These are phyloP conservation scores for Oceanodroma leucorhoa DNA, from an alignment of 2,797 vertebrate species.

Conservation along the genomic window DNA sequence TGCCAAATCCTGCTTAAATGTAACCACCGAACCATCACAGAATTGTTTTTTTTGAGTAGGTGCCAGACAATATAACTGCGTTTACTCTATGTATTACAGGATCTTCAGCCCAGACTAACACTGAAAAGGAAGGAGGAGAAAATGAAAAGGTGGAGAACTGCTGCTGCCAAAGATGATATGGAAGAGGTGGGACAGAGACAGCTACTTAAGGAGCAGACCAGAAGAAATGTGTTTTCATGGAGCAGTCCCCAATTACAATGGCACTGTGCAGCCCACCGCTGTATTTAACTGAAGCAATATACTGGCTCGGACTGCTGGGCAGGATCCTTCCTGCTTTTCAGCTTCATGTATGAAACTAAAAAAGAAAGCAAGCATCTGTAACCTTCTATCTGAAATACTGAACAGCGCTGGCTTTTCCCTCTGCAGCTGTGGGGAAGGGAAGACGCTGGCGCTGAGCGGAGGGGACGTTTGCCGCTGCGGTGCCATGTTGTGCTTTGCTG, in stretches of 20 bases:
- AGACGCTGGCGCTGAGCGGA: neutral
- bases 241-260: neutral
- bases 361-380: neutral
- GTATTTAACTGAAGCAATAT: neutral
- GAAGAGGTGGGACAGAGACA: neutral
- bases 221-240: neutral
- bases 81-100: rapidly evolving
- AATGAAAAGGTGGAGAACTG: neutral
- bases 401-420: neutral
- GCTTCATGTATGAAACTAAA: rapidly evolving
- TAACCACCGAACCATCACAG: neutral
- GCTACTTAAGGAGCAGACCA: neutral
- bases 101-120: neutral
- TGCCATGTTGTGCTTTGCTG: neutral
- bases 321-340: neutral
- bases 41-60: rapidly evolving
- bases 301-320: neutral
- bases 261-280: neutral
- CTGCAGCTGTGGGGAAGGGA: neutral
- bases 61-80: neutral
- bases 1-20: neutral
- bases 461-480: neutral
- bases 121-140: neutral
- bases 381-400: neutral
- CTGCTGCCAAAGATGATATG: neutral